A percentile compares a stretch with the other conserved stretches of the same genome.
Conservation (phyloP, 2,113 vertebrate genomes). For the Pelodiscus sinensis region DNA sequence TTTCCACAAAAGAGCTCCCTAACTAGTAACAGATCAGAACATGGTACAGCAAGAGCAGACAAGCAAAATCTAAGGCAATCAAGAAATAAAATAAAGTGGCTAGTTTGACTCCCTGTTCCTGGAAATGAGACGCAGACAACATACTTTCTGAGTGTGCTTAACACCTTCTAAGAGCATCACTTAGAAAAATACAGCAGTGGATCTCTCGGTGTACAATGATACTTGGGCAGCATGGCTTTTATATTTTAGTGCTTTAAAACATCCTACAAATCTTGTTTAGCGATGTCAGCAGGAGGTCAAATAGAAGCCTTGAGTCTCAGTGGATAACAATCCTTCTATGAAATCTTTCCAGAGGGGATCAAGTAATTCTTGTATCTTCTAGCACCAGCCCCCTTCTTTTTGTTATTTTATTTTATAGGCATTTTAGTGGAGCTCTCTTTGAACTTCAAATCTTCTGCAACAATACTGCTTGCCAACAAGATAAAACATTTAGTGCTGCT, state of each 20-base stretch:
- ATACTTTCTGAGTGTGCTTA: constrained; percentile 28
- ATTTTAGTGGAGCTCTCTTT: constrained; percentile 61
- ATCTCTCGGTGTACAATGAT: neutral
- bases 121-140: neutral
- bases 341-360: constrained; percentile 63
- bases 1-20: neutral
- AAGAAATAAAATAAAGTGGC: neutral
- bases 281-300: constrained; percentile 67
- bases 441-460: constrained; percentile 67
- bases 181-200: constrained; percentile 39
- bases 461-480: constrained; percentile 24
- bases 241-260: constrained; percentile 41
- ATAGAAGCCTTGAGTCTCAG: constrained; percentile 61
- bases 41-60: neutral
- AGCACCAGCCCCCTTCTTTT: neutral
- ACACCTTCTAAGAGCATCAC: constrained; percentile 43
- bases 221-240: neutral
- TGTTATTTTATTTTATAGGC: constrained; percentile 38
- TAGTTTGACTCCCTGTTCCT: accelerated
- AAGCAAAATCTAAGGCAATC: neutral
- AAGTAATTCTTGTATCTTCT: constrained; percentile 44
- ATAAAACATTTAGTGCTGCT: constrained; percentile 67
- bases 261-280: constrained; percentile 64
- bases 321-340: constrained; percentile 62
- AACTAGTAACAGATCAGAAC: neutral